Evolutionary conservation across 2,888 invertebrate genomes (phyloP).

Genomic region (Meiosimyza platycephala): DNA sequence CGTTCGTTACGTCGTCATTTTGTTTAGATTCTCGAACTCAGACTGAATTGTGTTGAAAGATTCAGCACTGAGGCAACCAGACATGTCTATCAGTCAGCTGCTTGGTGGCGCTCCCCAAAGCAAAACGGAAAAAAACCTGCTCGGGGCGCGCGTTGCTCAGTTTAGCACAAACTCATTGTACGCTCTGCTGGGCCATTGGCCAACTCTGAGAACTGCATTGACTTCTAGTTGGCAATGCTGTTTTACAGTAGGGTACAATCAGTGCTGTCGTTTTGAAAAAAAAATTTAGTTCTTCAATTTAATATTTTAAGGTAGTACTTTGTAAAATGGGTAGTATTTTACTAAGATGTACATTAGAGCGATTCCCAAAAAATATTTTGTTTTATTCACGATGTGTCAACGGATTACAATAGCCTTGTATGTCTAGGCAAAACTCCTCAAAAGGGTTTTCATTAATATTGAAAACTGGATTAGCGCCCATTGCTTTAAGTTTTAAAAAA

Average conservation of each 20-base stretch:
- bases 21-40: constrained; percentile 55
- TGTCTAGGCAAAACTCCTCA: too few species aligned
- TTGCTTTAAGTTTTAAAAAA: too few species aligned
- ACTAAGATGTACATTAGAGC: too few species aligned
- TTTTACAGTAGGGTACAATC: constrained; percentile 34
- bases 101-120: constrained; percentile 1
- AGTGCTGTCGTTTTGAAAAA: neutral
- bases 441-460: too few species aligned
- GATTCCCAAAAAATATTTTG: too few species aligned
- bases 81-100: constrained; percentile 1
- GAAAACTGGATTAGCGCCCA: too few species aligned
- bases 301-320: too few species aligned
- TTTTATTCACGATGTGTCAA: too few species aligned
- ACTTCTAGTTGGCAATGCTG: neutral
- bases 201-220: neutral
- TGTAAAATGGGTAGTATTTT: too few species aligned
- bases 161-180: neutral
- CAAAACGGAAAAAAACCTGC: constrained; percentile 16
- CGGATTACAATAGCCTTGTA: too few species aligned
- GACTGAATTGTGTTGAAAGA: constrained; percentile 43
- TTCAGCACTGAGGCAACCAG: constrained; percentile 14
- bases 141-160: constrained; percentile 14
- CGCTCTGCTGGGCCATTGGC: constrained; percentile 17
- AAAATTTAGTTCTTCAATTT: too few species aligned
- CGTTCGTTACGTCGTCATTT: constrained; percentile 56